Conservation (phyloP, 2,113 vertebrate genomes). For the Leptobrachium leishanense region DNA sequence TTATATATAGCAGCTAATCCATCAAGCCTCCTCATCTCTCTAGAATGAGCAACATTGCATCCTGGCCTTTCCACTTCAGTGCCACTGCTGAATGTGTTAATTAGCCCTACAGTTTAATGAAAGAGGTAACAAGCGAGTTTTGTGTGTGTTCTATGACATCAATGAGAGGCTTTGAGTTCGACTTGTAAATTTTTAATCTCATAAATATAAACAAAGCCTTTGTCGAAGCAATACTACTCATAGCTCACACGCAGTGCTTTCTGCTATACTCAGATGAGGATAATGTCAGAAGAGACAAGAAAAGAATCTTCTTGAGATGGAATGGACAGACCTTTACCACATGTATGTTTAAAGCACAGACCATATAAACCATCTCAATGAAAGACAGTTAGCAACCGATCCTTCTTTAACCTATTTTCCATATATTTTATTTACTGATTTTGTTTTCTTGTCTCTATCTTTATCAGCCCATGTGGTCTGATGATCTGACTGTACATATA, state of each 20-base stretch:
- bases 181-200: constrained; percentile 6
- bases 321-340: background rate
- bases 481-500: too few species aligned
- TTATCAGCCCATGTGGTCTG: too few species aligned
- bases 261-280: background rate
- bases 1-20: constrained; percentile 31
- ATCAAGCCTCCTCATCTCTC: constrained; percentile 68
- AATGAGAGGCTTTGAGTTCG: constrained; percentile 42
- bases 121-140: constrained; percentile 40
- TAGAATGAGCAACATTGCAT: constrained; percentile 70
- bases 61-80: constrained; percentile 79
- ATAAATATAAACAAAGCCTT: background rate
- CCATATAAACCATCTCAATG: too few species aligned
- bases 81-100: constrained; percentile 77
- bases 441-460: too few species aligned
- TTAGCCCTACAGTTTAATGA: constrained; percentile 65
- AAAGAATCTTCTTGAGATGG: constrained; percentile 10
- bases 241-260: background rate
- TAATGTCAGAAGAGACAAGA: background rate
- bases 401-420: background rate
- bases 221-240: background rate
- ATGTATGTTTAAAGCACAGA: too few species aligned
- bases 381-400: too few species aligned
- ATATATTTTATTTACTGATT: too few species aligned
- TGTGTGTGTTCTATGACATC: constrained; percentile 56